These are phyloP conservation scores for Stichodactyla mertensii DNA, from an alignment of 64 coral and sea anemone species.

Conservation along the genomic window DNA sequence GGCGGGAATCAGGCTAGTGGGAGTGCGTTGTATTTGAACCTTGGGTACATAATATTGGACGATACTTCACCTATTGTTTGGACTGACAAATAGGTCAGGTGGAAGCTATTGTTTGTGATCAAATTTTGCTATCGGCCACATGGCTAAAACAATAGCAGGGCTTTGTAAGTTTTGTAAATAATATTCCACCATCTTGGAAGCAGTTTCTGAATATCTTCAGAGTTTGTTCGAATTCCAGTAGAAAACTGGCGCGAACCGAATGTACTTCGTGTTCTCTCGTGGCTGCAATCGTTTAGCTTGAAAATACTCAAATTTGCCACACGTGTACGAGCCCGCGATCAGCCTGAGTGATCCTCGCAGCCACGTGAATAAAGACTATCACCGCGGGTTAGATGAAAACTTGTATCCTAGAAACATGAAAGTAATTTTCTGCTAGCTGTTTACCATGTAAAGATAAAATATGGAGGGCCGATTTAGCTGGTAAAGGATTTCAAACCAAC, in stretches of 20 bases:
- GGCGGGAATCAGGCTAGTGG: conserved; percentile 16
- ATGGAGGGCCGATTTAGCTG: conserved; percentile 9
- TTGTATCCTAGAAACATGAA: conserved; percentile 24
- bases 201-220: conserved; percentile 5
- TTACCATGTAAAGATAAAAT: conserved; percentile 13
- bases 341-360: neutral
- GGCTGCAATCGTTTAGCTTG: neutral
- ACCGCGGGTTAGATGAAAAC: conserved; percentile 6
- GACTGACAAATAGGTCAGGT: conserved; percentile 22
- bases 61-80: conserved; percentile 24
- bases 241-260: neutral
- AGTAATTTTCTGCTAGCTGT: conserved; percentile 25
- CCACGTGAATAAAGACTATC: conserved; percentile 21
- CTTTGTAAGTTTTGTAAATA: conserved; percentile 36
- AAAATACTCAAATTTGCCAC: neutral
- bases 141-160: conserved; percentile 27
- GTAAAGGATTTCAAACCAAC: neutral
- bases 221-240: neutral
- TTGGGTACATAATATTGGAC: conserved; percentile 23
- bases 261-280: neutral
- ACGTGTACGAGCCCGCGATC: conserved; percentile 33
- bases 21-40: conserved; percentile 19
- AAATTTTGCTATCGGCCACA: conserved; percentile 14
- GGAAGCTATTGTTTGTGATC: neutral
- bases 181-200: conserved; percentile 14